Evolutionary conservation across 2,797 vertebrate genomes (phyloP).

Genomic region (Echiichthys vipera): DNA sequence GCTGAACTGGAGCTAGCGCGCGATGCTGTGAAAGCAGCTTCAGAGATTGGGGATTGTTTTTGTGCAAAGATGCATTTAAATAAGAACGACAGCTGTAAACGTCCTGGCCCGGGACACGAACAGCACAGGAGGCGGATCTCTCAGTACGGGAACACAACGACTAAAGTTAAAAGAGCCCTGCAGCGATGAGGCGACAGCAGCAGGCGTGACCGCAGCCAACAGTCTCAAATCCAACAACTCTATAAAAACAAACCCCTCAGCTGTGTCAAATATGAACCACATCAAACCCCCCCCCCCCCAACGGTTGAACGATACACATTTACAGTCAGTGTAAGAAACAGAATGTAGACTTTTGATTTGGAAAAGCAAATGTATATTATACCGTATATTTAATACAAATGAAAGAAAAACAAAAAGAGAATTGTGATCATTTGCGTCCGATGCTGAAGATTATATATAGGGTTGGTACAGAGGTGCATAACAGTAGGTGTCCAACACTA

Average conservation of each 20-base stretch:
- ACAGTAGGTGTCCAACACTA: slow-evolving; percentile 69
- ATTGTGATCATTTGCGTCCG: slow-evolving; percentile 49
- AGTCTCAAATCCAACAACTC: slow-evolving; percentile 42
- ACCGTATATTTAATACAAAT: slow-evolving; percentile 71
- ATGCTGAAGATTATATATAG: slow-evolving; percentile 68
- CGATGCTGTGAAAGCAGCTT: too few relatives aligned
- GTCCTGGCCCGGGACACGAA: too few relatives aligned
- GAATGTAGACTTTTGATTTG: slow-evolving; percentile 46
- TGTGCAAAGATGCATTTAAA: too few relatives aligned
- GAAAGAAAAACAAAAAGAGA: slow-evolving; percentile 12
- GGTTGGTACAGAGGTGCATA: slow-evolving; percentile 72
- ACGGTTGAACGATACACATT: slow-evolving; percentile 26
- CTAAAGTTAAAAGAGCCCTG: neutral
- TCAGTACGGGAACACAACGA: too few relatives aligned
- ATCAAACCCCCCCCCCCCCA: slow-evolving; percentile 11
- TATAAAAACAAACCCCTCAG: slow-evolving; percentile 38
- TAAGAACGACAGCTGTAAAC: too few relatives aligned
- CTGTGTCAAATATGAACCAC: slow-evolving; percentile 46
- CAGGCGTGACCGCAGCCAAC: too few relatives aligned
- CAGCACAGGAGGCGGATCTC: too few relatives aligned
- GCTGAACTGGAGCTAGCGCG: too few relatives aligned
- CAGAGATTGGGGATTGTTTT: too few relatives aligned
- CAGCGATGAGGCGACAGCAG: slow-evolving; percentile 29
- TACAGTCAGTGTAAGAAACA: slow-evolving; percentile 53
- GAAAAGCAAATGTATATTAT: slow-evolving; percentile 58